Percentiles rank a stretch among this genome's conserved stretches.
These are phyloP conservation scores for Papilio machaon DNA, from an alignment of 1,140 invertebrate species.

Conservation along the genomic window DNA sequence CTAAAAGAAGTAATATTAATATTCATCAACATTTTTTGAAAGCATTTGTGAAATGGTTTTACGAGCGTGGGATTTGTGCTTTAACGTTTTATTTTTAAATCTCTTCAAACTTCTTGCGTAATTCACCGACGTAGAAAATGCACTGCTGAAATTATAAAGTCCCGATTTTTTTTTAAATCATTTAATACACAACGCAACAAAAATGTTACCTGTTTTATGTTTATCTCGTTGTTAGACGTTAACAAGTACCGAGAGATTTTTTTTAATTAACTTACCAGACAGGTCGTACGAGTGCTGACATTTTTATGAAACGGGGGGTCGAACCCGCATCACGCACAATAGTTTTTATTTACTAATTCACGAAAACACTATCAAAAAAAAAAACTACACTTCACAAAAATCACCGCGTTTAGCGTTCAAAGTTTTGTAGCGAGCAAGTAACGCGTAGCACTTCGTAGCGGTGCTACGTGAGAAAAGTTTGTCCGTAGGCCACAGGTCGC, in stretches of 20 bases:
- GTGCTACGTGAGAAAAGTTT: constrained; percentile 66
- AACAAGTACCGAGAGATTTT: constrained; percentile 10
- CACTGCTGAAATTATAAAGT: constrained; percentile 76
- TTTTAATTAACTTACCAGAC: constrained; percentile 73
- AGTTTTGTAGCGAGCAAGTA: constrained; percentile 47
- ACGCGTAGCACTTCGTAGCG: constrained; percentile 60
- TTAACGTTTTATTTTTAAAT: constrained; percentile 63
- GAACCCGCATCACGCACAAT: constrained; percentile 76
- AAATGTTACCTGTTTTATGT: constrained; percentile 39
- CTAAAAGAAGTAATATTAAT: neutral
- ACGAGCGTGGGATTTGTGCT: constrained; percentile 81
- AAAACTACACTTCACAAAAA: constrained; percentile 61
- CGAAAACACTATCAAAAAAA: constrained; percentile 58
- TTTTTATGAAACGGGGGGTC: constrained; percentile 68
- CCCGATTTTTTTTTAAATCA: constrained; percentile 45
- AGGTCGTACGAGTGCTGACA: constrained; percentile 81
- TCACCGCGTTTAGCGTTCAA: constrained; percentile 44
- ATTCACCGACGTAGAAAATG: constrained; percentile 59
- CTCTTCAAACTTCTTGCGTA: constrained; percentile 70
- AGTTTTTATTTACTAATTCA: constrained; percentile 59
- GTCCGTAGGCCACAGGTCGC: constrained; percentile 52
- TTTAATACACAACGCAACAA: constrained; percentile 42
- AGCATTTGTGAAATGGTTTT: constrained; percentile 82
- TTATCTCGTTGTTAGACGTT: constrained; percentile 19
- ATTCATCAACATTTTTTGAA: constrained; percentile 54